Percentiles rank a stretch among this genome's conserved stretches.
phyloP scores from a whole-genome alignment of 1,140 invertebrate genomes.

The Battus philenor region DNA sequence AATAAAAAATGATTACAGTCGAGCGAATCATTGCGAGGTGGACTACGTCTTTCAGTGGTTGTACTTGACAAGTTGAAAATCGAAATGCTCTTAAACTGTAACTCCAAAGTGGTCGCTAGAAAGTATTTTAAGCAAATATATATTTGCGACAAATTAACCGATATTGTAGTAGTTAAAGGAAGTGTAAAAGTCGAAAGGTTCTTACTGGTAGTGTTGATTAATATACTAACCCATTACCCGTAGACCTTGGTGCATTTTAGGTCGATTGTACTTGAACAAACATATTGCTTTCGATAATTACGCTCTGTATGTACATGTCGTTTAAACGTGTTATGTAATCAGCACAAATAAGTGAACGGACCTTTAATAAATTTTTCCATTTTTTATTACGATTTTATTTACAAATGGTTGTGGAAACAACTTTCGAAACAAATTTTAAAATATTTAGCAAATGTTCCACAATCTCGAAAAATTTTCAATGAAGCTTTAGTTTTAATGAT shows the following conservation, averaged over 20 bases:
- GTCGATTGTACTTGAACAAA: constrained; percentile 8
- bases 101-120: constrained; percentile 21
- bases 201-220: constrained; percentile 2
- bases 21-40: constrained; percentile 21
- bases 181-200: constrained; percentile 2
- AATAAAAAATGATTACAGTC: constrained; percentile 19
- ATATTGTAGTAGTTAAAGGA: constrained; percentile 8
- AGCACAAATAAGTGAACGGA: too few species aligned
- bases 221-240: background rate
- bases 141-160: constrained; percentile 15
- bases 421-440: too few species aligned
- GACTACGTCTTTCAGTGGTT: constrained; percentile 30
- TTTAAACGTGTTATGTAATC: background rate
- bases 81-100: constrained; percentile 25
- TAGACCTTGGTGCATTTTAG: constrained; percentile 8
- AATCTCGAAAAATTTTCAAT: too few species aligned
- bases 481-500: too few species aligned
- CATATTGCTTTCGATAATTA: constrained; percentile 7
- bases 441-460: too few species aligned
- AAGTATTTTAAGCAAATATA: constrained; percentile 20
- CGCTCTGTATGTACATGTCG: background rate
- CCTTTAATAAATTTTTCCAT: too few species aligned
- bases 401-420: too few species aligned
- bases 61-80: constrained; percentile 54
- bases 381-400: too few species aligned